These are phyloP conservation scores for Apus apus DNA, from an alignment of 2,113 vertebrate genomes.

Conservation along the genomic window DNA sequence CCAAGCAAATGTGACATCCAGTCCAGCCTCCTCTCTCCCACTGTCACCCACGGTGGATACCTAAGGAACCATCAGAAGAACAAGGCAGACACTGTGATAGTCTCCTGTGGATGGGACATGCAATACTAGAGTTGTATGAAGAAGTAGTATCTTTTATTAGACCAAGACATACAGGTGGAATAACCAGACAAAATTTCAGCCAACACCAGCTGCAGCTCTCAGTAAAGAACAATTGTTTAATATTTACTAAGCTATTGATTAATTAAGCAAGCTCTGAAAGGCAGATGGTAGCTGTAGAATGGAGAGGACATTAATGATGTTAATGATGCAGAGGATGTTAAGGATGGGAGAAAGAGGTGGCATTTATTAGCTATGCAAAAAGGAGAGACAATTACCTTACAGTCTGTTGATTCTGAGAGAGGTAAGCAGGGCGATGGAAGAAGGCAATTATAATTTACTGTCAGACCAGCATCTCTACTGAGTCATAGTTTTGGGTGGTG, in stretches of 20 bases:
- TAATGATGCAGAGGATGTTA: neutral
- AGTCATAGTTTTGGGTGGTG: neutral
- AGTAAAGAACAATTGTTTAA: neutral
- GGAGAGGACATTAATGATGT: neutral
- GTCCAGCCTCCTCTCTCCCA: neutral
- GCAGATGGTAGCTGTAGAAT: neutral
- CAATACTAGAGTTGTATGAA: neutral
- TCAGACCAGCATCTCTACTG: neutral
- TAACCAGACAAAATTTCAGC: neutral
- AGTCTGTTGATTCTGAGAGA: neutral
- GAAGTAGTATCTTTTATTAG: neutral
- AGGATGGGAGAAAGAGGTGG: neutral
- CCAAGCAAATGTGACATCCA: neutral
- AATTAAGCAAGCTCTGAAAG: neutral
- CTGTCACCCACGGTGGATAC: neutral
- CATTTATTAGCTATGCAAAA: neutral
- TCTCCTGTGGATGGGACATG: neutral
- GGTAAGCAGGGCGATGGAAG: neutral
- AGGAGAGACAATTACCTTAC: neutral
- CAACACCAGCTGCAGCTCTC: neutral
- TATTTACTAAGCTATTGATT: neutral
- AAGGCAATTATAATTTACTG: neutral
- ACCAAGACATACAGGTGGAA: neutral
- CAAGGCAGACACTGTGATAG: neutral
- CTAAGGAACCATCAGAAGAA: neutral